Conservation (phyloP, 2,113 vertebrate species). For the Dromaius novaehollandiae region DNA sequence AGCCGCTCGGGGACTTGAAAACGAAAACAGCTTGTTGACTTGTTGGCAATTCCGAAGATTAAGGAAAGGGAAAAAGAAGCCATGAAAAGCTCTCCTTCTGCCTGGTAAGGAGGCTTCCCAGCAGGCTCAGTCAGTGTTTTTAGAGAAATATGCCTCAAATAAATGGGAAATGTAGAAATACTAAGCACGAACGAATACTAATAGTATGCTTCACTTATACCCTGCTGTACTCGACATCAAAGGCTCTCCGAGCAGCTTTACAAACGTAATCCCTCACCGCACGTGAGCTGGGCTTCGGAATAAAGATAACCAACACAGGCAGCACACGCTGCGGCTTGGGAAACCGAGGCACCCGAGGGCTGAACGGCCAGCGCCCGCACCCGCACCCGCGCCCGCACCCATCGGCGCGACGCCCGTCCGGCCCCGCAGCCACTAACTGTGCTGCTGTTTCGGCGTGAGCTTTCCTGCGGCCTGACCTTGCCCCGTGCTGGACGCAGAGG, state of each 20-base stretch:
- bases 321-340: background rate
- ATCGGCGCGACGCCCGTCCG: background rate
- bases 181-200: slow-evolving; percentile 40
- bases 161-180: slow-evolving; percentile 13
- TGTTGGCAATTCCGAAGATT: slow-evolving; percentile 13
- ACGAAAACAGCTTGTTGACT: slow-evolving; percentile 22
- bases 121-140: background rate
- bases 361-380: background rate
- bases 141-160: background rate
- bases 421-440: too few species aligned
- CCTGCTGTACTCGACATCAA: slow-evolving; percentile 38
- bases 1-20: background rate
- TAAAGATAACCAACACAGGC: background rate
- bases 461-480: background rate
- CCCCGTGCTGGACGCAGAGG: accelerated
- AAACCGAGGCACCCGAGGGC: background rate
- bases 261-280: background rate
- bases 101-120: background rate
- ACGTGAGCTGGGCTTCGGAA: background rate
- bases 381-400: background rate
- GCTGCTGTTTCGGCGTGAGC: background rate
- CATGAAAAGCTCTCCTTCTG: background rate
- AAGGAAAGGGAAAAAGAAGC: background rate
- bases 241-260: slow-evolving; percentile 53
- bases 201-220: slow-evolving; percentile 4